Evolutionary conservation across 1,140 invertebrate species (phyloP), one percentile per base, ranked within the genome.

Genomic region (Heterodera carotae): DNA sequence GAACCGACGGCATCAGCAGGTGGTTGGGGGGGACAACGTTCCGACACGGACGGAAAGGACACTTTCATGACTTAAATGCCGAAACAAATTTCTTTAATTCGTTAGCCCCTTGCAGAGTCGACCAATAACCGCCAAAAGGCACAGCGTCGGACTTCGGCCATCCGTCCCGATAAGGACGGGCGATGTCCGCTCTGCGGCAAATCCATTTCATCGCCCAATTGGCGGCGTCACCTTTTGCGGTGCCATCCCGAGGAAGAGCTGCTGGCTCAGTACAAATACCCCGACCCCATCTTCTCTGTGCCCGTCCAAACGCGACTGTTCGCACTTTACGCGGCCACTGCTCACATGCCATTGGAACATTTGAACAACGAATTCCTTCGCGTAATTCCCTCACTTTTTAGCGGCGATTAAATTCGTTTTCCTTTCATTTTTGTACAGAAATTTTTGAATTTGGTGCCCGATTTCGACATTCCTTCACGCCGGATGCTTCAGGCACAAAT

Each of bases 281-380:
- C 62, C 29, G 62, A 66, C 33, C 62, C 62, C 1, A 12, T 66
- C 10, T 66, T 66, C 62, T 29, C 33, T 5, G 33, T 66, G 10
- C 62, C 62, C 10, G 27, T 66, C 8, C 62, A 10, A 1, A 66
- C 62, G 27, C 62, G 62, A 18, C 62, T 66, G 1, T 66, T 66
- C 25, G 62, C 62, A 29, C 62, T 66, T 10, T 66, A 66, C 25
- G 62, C 62, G 62, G 62, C 62, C 62, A 66, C 62, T 66, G 62
- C 62, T 31, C 62, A 29, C 12, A 66, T 66, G 62, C 62, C 62
- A 31, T 31, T 34, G 62, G 62, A 66, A 18, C 62, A 66, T 34
- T 34, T 66, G 62, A 27, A 66, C 27, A 66, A 66, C 62, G 62
- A 66, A 34, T 66, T 66, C 33, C 33, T 66, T 10, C 27, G 33